These are phyloP conservation scores for Myoxocephalus aenaeus DNA, from an alignment of 2,797 vertebrate genomes.

Conservation along the genomic window DNA sequence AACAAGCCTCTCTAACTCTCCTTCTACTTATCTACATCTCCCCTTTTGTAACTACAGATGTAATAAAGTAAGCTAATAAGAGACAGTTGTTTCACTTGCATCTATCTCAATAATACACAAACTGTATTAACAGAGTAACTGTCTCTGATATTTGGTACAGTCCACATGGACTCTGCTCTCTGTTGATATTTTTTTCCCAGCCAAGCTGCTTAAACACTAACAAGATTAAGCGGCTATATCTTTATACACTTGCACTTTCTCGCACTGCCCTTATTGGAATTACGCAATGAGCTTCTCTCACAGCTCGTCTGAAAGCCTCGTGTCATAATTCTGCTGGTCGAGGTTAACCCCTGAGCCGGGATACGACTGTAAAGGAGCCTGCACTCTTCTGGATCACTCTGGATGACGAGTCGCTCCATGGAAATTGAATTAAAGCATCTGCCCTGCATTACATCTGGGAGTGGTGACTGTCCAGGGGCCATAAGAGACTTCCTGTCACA, in stretches of 20 bases:
- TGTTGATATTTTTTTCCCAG: constrained; percentile 7
- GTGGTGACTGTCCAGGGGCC: constrained; percentile 15
- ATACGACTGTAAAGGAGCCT: not conserved
- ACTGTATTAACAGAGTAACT: not conserved
- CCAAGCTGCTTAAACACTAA: constrained; percentile 38
- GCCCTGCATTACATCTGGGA: constrained; percentile 22
- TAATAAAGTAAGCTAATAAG: constrained; percentile 7
- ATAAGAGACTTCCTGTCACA: constrained; percentile 23
- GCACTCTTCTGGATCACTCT: constrained; percentile 5
- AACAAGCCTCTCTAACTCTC: constrained; percentile 26
- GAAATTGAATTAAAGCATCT: constrained; percentile 59
- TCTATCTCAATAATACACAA: not conserved
- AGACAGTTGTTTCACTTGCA: not conserved
- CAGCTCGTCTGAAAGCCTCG: constrained; percentile 3
- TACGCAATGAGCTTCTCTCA: constrained; percentile 18
- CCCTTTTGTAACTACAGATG: constrained; percentile 19
- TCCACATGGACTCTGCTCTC: not conserved
- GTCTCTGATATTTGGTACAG: not conserved
- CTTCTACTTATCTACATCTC: constrained; percentile 2
- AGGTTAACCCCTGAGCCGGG: not conserved
- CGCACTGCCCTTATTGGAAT: not conserved
- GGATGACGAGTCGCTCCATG: constrained; percentile 8
- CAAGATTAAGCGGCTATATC: constrained; percentile 46
- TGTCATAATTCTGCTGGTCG: constrained; percentile 3
- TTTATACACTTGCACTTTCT: constrained; percentile 34